Percentiles rank a stretch among this genome's conserved stretches.
phyloP scores from a whole-genome alignment of 92 coral and sea anemone species.

The Siderastrea siderea region DNA sequence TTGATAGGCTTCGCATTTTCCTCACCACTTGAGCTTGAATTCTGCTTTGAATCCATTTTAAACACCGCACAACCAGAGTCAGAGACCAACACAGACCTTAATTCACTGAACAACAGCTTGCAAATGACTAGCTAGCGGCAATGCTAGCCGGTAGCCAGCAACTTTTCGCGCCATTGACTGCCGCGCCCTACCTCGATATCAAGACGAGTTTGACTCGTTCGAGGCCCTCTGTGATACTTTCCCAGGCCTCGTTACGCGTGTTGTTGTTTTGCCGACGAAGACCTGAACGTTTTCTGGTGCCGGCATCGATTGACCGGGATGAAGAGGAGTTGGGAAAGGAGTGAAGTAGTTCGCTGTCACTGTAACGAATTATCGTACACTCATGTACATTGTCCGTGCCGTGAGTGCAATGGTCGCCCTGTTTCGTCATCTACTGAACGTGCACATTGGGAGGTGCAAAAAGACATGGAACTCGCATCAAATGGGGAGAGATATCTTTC shows the following conservation, averaged over 20 bases:
- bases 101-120: too few relatives aligned
- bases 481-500: neutral
- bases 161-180: neutral
- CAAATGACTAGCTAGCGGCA: too few relatives aligned
- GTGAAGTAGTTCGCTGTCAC: slow-evolving; percentile 34
- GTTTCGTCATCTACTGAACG: slow-evolving; percentile 38
- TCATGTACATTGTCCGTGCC: slow-evolving; percentile 48
- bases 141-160: too few relatives aligned
- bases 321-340: slow-evolving; percentile 36
- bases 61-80: neutral
- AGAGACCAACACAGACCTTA: too few relatives aligned
- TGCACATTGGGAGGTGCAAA: slow-evolving; percentile 31
- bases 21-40: neutral
- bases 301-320: neutral
- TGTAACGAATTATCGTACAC: slow-evolving; percentile 34
- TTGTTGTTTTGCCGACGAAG: neutral
- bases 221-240: neutral
- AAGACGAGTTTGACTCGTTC: neutral
- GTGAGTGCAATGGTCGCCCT: slow-evolving; percentile 14
- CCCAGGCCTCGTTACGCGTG: neutral
- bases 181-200: neutral
- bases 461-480: slow-evolving; percentile 5
- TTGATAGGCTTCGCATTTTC: neutral
- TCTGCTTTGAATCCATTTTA: neutral
- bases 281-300: neutral